phyloP scores from a whole-genome alignment of 2,113 vertebrate genomes.

The Urocynchramus pylzowi region DNA sequence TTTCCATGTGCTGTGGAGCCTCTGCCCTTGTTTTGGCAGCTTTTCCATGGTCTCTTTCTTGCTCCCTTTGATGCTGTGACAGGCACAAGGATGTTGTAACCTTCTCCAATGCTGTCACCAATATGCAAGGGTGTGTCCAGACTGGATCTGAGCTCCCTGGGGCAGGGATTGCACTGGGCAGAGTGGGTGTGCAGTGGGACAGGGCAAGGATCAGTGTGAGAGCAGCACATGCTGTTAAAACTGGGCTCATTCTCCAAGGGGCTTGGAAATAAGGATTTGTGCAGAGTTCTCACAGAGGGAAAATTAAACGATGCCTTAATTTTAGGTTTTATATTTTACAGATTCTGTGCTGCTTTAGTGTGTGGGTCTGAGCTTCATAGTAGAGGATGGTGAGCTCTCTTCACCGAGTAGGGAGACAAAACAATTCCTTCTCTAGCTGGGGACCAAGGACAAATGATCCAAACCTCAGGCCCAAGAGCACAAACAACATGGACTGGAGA shows the following conservation, averaged over 20 bases:
- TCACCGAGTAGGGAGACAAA: too few species aligned
- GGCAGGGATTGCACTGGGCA: not conserved
- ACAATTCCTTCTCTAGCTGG: too few species aligned
- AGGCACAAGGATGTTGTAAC: not conserved
- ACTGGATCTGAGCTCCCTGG: not conserved
- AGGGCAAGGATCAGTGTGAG: not conserved
- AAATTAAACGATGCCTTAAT: not conserved
- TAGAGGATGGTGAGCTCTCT: too few species aligned
- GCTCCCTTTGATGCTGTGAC: not conserved
- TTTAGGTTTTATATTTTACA: too few species aligned
- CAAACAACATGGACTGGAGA: too few species aligned
- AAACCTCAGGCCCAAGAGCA: too few species aligned
- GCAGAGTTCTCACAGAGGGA: not conserved
- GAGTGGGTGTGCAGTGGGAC: too few species aligned
- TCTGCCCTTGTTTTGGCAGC: not conserved
- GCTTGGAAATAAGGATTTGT: not conserved
- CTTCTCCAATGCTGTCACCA: not conserved
- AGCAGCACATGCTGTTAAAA: rapidly evolving
- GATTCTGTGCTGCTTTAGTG: too few species aligned
- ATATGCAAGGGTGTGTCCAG: rapidly evolving
- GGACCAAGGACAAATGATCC: too few species aligned
- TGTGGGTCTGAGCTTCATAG: too few species aligned
- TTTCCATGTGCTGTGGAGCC: not conserved
- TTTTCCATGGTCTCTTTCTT: not conserved
- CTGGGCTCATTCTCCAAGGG: rapidly evolving